These are phyloP conservation scores for Melitaea cinxia DNA, from an alignment of 1,140 invertebrate genomes.

Conservation along the genomic window DNA sequence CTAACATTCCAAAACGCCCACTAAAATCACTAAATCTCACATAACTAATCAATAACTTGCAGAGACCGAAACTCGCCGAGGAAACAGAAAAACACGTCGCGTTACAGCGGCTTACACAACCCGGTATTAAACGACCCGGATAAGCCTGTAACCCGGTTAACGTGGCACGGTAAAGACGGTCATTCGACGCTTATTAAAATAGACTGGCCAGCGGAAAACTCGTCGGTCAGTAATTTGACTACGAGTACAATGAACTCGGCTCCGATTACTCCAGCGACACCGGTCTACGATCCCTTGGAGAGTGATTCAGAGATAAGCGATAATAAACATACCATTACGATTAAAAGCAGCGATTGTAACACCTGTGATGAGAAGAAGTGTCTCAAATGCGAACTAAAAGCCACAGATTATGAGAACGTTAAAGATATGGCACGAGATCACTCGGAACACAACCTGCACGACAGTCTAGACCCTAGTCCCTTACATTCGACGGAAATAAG, in stretches of 20 bases:
- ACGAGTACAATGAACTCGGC: slow-evolving; percentile 61
- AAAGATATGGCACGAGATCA: slow-evolving; percentile 44
- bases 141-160: slow-evolving; percentile 49
- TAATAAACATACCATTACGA: slow-evolving; percentile 69
- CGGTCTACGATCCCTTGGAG: slow-evolving; percentile 64
- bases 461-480: slow-evolving; percentile 60
- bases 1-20: slow-evolving; percentile 13
- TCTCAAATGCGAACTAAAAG: slow-evolving; percentile 72
- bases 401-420: slow-evolving; percentile 63
- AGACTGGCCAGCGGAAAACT: slow-evolving; percentile 66
- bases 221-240: slow-evolving; percentile 55
- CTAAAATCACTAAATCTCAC: slow-evolving; percentile 13
- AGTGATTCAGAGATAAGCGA: slow-evolving; percentile 72
- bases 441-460: slow-evolving; percentile 47
- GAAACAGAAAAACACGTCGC: slow-evolving; percentile 55
- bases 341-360: slow-evolving; percentile 58
- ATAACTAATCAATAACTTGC: slow-evolving; percentile 42
- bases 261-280: slow-evolving; percentile 61
- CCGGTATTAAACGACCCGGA: slow-evolving; percentile 46
- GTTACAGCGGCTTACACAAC: slow-evolving; percentile 66
- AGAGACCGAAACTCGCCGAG: slow-evolving; percentile 72
- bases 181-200: slow-evolving; percentile 73
- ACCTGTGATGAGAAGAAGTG: slow-evolving; percentile 68
- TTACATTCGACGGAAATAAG: slow-evolving; percentile 71
- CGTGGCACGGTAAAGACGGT: slow-evolving; percentile 71